These are phyloP conservation scores for Ophion slaviceki DNA, from an alignment of 2,888 invertebrate species.

Conservation along the genomic window DNA sequence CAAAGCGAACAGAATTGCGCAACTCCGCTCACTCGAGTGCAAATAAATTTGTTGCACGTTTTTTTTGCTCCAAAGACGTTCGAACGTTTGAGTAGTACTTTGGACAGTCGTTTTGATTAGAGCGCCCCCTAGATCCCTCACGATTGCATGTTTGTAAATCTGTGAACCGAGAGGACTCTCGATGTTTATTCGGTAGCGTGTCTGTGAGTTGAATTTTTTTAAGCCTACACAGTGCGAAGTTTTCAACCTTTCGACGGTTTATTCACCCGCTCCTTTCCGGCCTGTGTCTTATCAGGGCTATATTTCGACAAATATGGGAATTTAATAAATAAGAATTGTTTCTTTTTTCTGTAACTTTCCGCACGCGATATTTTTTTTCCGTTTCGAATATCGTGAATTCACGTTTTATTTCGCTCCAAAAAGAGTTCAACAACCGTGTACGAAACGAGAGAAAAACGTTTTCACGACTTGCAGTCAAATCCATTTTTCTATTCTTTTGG, in stretches of 20 bases:
- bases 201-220: no score
- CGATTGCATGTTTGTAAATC: no score
- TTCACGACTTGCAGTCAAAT: background rate
- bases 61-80: no score
- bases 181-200: no score
- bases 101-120: background rate
- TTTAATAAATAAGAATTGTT: background rate
- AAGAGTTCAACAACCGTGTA: background rate
- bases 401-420: background rate
- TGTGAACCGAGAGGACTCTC: no score
- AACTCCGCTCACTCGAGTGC: background rate
- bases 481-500: background rate
- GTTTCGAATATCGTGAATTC: background rate
- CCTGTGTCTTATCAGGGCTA: background rate
- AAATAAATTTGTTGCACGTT: slow-evolving; percentile 17
- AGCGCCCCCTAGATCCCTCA: no score
- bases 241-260: background rate
- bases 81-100: background rate
- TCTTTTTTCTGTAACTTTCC: background rate
- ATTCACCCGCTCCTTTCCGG: background rate
- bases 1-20: slow-evolving; percentile 3
- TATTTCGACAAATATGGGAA: background rate
- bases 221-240: no score
- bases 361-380: background rate
- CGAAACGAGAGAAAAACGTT: background rate